Evolutionary conservation across 1,140 invertebrate species (phyloP).

Genomic region (Zophobas atratus): DNA sequence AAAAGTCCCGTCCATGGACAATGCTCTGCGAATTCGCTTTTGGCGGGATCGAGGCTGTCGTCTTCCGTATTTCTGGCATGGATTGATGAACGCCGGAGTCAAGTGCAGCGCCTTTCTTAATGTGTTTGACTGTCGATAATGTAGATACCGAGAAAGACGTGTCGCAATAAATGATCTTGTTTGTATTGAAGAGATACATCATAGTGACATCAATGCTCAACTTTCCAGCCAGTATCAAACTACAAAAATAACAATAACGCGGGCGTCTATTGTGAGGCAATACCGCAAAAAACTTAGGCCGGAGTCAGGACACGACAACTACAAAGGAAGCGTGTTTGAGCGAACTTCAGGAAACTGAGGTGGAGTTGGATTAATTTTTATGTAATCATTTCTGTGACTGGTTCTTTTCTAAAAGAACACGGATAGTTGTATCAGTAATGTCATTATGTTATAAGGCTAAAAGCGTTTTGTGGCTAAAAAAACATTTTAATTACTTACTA

Average conservation of each 20-base stretch:
- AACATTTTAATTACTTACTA: too few species aligned
- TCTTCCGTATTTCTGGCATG: conserved; percentile 49
- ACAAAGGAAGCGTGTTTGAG: conserved; percentile 9
- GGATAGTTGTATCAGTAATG: too few species aligned
- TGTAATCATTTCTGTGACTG: not conserved
- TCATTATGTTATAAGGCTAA: too few species aligned
- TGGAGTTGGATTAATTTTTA: conserved; percentile 15
- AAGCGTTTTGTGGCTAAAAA: too few species aligned
- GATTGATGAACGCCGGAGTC: conserved; percentile 58
- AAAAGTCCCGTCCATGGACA: not conserved
- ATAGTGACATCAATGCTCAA: conserved; percentile 53
- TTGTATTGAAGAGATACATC: conserved; percentile 62
- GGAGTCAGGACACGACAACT: conserved; percentile 15
- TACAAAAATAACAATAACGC: conserved; percentile 47
- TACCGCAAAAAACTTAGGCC: conserved; percentile 2
- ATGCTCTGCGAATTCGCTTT: not conserved
- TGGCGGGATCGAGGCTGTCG: conserved; percentile 6
- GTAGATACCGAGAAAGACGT: conserved; percentile 57
- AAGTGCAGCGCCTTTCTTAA: conserved; percentile 56
- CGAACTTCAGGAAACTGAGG: conserved; percentile 27
- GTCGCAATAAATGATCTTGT: conserved; percentile 61
- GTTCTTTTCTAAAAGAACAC: not conserved
- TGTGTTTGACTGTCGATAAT: conserved; percentile 55
- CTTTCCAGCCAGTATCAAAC: conserved; percentile 36
- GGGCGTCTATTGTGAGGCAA: conserved; percentile 13